Evolutionary conservation across 1,140 invertebrate genomes (phyloP), one percentile per base, ranked within the genome.

Genomic region (Ceratina australensis): DNA sequence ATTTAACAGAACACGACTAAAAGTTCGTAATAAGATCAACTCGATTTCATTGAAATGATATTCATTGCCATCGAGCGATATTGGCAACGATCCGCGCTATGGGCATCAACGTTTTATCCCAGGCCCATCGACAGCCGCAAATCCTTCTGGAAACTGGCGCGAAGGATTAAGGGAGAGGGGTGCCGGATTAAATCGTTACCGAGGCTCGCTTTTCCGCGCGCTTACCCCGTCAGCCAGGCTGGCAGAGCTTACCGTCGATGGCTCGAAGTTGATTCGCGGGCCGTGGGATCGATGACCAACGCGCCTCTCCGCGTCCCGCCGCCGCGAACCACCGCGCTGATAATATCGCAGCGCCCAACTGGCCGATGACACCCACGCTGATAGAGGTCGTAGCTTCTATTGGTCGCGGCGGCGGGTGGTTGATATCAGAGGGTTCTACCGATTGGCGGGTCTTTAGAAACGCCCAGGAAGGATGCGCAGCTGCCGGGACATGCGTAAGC

Each of bases 401-500:
- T 91, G 89, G 90, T 65, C 66, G 81, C 26, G 71, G 60, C 79
- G 67, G 54, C 67, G 82, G 82, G 69, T 83, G 75, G 74, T 73
- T 76, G 28, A 83, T 86, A 86, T 86, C 77, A 86, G 79, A 78
- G 84, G 54, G 79, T 84, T 74, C 75, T 79, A 50, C 75, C 83
- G 83, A 85, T 80, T 86, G 86, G 87, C 67, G 78, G 79, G 50
- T 54, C 69, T 71, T 71, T 68, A 88, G 33, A 83, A 88, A 90
- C 91, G 91, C 91, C 91, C 91, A 91, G 91, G 91, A 92, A 92
- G 91, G 91, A 92, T 92, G 91, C 89, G 90, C 90, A 86, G 88
- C 87, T 90, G 89, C 87, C 85, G 87, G 88, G 89, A 91, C 89
- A 89, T 91, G 89, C 90, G 90, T 91, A 91, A 91, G 33, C 90